Base-by-base conservation (phyloP, 1,140 invertebrate genomes). In the Lucilia sericata region DNA sequence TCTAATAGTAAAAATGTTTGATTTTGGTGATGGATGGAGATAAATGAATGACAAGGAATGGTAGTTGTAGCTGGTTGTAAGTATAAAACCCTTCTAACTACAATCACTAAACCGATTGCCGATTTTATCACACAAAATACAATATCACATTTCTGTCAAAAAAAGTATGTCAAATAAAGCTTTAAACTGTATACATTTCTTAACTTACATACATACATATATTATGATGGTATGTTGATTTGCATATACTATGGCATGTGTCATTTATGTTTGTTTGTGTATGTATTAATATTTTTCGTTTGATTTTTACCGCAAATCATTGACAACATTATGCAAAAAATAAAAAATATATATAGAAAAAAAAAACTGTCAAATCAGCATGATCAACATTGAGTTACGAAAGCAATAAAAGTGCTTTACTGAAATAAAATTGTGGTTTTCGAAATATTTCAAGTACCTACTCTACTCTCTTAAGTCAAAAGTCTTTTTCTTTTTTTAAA, bases 351-450 rank as follows among this genome's bases (percentile, higher is more conserved):
- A 78, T 19, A 19, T 17, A 19, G 5, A 42, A 78, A 78, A 78
- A 42, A 80, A 80, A 80, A 80, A 49, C 76, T 80, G 76, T 80
- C 76, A 80, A 80, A 80, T 80, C 76, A 80, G 76, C 76, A 80
- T 80, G 76, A 80, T 80, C 76, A 80, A 21, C 19, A 25, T 70
- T 25, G n/a, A 21, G 19, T 70, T 21, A 70, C 17, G 65, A 21
- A 70, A 70, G 65, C n/a, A 70, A 70, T 21, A 55, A 55, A 55
- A n/a, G 51, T 55, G 17, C 42, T 42, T 42, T 42, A 17, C 12
- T 55, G 17, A 55, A 55, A 55, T 55, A 70, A 70, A 70, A 70
- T 21, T 70, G 65, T 70, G 65, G n/a, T 25, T 70, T 21, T 70
- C 19, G 2, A 21, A 70, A 70, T 30, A 10, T 70, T 70, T 70